A percentile compares a stretch with the other conserved stretches of the same genome.
These are phyloP conservation scores for Oncorhynchus keta DNA, from an alignment of 2,113 vertebrate genomes.

Conservation along the genomic window DNA sequence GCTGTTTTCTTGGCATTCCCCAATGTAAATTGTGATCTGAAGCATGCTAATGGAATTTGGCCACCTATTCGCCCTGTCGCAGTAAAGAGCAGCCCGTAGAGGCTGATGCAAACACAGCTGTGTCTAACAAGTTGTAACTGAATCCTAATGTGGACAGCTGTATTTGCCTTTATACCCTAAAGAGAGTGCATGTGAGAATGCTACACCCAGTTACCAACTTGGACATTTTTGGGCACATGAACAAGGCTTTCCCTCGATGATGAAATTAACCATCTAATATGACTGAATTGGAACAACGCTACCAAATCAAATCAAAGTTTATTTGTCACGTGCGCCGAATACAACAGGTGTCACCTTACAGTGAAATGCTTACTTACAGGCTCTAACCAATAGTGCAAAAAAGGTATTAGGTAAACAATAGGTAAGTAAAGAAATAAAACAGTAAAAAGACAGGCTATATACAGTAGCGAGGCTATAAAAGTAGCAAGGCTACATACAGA, in stretches of 20 bases:
- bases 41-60: conserved; percentile 27
- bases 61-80: conserved; percentile 13
- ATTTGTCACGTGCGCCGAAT: too few species aligned
- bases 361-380: too few species aligned
- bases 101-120: conserved; percentile 47
- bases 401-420: too few species aligned
- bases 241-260: conserved; percentile 14
- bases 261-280: conserved; percentile 4
- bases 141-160: conserved; percentile 50
- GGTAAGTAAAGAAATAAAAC: too few species aligned
- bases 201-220: conserved; percentile 14
- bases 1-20: conserved; percentile 14
- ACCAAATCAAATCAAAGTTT: neutral
- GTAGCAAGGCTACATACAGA: too few species aligned
- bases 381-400: too few species aligned
- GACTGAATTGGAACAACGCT: neutral
- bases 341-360: too few species aligned
- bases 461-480: too few species aligned
- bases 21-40: conserved; percentile 15
- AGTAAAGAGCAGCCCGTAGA: conserved; percentile 18
- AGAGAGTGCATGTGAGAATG: conserved; percentile 38
- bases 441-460: too few species aligned
- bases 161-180: conserved; percentile 39
- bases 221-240: conserved; percentile 12
- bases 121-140: conserved; percentile 50